Percentiles rank a stretch among this genome's conserved stretches.
Evolutionary conservation across 1,140 invertebrate species (phyloP).

Genomic region (Mesaphorura yosii): DNA sequence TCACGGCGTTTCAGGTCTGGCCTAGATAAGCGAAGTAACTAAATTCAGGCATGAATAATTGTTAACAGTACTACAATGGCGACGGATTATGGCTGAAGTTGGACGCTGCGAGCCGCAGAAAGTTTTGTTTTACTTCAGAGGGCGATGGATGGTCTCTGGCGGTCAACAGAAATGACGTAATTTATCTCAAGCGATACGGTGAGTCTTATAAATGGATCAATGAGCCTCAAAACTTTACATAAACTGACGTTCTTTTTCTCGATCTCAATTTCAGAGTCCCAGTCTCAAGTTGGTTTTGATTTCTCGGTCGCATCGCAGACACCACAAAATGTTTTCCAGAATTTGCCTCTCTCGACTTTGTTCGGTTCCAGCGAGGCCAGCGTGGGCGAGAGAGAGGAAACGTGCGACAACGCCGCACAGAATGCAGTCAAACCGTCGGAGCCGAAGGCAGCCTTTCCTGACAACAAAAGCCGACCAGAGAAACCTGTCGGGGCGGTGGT

Average conservation of each 20-base stretch:
- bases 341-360: background rate
- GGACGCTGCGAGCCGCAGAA: conserved; percentile 41
- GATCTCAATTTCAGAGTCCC: background rate
- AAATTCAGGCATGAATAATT: too few relatives aligned
- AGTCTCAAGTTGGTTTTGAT: conserved; percentile 42
- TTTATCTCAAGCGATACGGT: conserved; percentile 52
- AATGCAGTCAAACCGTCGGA: too few relatives aligned
- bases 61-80: conserved; percentile 41
- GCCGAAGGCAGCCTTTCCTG: too few relatives aligned
- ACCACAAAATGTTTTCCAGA: conserved; percentile 24
- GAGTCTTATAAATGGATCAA: background rate
- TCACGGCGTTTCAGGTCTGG: background rate
- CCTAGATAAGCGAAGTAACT: too few relatives aligned
- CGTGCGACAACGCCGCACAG: too few relatives aligned
- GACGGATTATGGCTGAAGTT: conserved; percentile 59
- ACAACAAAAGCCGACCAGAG: too few relatives aligned
- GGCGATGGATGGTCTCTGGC: conserved; percentile 66
- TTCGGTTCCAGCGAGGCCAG: too few relatives aligned
- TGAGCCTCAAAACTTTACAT: background rate
- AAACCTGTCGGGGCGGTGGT: too few relatives aligned
- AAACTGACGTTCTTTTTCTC: background rate
- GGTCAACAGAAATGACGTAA: conserved; percentile 50
- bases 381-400: too few relatives aligned
- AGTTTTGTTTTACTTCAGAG: conserved; percentile 55
- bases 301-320: conserved; percentile 38